Evolutionary conservation across 1,140 invertebrate species (phyloP), one percentile per base, ranked within the genome.

Genomic region (Drosophila micromelanica): DNA sequence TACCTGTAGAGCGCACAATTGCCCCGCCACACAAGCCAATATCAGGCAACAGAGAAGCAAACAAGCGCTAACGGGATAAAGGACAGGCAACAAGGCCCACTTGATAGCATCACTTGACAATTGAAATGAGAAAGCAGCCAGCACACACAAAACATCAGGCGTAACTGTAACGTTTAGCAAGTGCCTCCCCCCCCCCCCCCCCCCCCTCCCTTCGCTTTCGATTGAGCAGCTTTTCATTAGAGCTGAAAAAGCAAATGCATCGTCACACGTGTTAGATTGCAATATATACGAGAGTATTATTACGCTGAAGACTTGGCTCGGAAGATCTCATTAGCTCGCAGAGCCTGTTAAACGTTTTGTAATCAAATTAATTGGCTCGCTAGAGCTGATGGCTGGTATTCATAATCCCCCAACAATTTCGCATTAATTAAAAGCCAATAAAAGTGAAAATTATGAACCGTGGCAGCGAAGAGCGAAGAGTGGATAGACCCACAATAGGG

Each of bases 361-460:
- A 84, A 87, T 89, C 76, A 77, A 84, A 87, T 87, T 84, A 90
- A 80, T 77, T 76, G 68, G 52, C 54, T 52, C 64, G 65, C 79
- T 57, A 48, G 46, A 77, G 84, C 73, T 84, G 84, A 79, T 84
- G 70, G 49, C 35, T 72, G 67, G 57, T 89, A 84, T 80, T 79
- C 79, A 87, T 87, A 87, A 84, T 79, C 79, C 57, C 43, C 43
- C n/a, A 52, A 76, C 69, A 80, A 89, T 84, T 87, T 89, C 70
- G 67, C 69, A 84, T 89, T 87, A 80, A 87, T 87, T 87, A 89
- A 87, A 80, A 67, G 76, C 84, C 76, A 87, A 87, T 87, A 68
- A 84, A 78, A 78, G 63, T 82, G 79, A 73, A 78, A 73, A 85
- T 80, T 80, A 85, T 38, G 13, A 72, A 45, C 42, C 13, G 13